Evolutionary conservation across 1,140 invertebrate species (phyloP).

Genomic region (Drosophila tsacasi): DNA sequence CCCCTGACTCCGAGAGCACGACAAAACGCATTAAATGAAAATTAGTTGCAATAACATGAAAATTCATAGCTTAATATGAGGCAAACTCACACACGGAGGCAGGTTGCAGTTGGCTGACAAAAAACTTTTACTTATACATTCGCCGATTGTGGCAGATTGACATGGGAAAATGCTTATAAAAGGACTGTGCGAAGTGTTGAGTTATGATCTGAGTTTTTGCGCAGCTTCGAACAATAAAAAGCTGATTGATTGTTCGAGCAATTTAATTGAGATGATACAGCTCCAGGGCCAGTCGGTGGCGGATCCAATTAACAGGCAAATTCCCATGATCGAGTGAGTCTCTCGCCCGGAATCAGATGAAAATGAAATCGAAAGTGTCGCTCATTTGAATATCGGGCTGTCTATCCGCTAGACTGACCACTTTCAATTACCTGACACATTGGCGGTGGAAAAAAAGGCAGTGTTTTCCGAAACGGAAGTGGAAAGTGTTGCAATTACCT

Average conservation of each 20-base stretch:
- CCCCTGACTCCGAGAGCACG: slow-evolving; percentile 10
- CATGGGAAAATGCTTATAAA: slow-evolving; percentile 79
- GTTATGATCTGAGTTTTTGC: slow-evolving; percentile 46
- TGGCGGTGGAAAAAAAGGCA: slow-evolving; percentile 10
- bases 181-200: slow-evolving; percentile 69
- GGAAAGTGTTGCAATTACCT: slow-evolving; percentile 76
- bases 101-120: slow-evolving; percentile 30
- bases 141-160: slow-evolving; percentile 66
- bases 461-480: slow-evolving; percentile 66
- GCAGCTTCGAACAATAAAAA: slow-evolving; percentile 51
- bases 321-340: slow-evolving; percentile 30
- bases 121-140: slow-evolving; percentile 66
- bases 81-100: slow-evolving; percentile 26
- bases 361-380: slow-evolving; percentile 69
- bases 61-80: slow-evolving; percentile 80
- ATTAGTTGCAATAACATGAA: slow-evolving; percentile 81
- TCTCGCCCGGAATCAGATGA: slow-evolving; percentile 6
- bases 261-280: slow-evolving; percentile 45
- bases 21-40: slow-evolving; percentile 65
- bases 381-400: slow-evolving; percentile 46
- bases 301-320: slow-evolving; percentile 48
- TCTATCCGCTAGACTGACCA: slow-evolving; percentile 48
- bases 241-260: slow-evolving; percentile 57
- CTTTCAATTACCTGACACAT: slow-evolving; percentile 61
- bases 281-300: slow-evolving; percentile 5